These are phyloP conservation scores for Protobothrops mucrosquamatus DNA, from an alignment of 2,113 vertebrate species.

Conservation along the genomic window DNA sequence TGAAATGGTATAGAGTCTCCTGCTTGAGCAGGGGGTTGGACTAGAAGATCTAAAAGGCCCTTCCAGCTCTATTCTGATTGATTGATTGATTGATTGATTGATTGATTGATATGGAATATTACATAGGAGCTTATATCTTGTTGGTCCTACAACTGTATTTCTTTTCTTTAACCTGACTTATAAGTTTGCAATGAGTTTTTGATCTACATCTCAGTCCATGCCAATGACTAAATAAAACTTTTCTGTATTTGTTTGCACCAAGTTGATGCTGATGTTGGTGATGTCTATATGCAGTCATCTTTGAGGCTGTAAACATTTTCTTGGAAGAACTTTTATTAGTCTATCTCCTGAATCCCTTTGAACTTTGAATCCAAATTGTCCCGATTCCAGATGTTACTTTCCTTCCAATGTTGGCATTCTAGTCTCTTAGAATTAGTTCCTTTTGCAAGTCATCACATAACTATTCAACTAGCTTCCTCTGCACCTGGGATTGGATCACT, in stretches of 20 bases:
- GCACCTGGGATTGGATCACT: background rate
- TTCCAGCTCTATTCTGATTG: too few relatives aligned
- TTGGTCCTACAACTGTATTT: background rate
- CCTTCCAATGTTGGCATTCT: background rate
- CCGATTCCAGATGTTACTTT: background rate
- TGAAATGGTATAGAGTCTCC: too few relatives aligned
- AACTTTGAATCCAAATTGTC: background rate
- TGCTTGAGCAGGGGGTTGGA: too few relatives aligned
- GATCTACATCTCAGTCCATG: background rate
- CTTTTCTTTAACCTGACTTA: background rate
- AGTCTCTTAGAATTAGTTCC: background rate
- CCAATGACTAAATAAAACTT: background rate
- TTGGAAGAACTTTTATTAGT: background rate
- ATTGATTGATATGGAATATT: background rate
- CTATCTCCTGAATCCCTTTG: background rate
- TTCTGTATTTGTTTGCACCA: background rate
- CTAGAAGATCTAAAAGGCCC: too few relatives aligned
- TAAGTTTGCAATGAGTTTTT: background rate
- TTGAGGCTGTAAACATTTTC: background rate
- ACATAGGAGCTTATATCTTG: background rate
- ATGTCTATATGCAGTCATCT: background rate
- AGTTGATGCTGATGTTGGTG: background rate
- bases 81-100: too few relatives aligned
- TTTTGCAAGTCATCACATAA: background rate
- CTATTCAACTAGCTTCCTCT: background rate